These are phyloP conservation scores for Lophotriccus pileatus DNA, from an alignment of 2,797 vertebrate species.

Conservation along the genomic window DNA sequence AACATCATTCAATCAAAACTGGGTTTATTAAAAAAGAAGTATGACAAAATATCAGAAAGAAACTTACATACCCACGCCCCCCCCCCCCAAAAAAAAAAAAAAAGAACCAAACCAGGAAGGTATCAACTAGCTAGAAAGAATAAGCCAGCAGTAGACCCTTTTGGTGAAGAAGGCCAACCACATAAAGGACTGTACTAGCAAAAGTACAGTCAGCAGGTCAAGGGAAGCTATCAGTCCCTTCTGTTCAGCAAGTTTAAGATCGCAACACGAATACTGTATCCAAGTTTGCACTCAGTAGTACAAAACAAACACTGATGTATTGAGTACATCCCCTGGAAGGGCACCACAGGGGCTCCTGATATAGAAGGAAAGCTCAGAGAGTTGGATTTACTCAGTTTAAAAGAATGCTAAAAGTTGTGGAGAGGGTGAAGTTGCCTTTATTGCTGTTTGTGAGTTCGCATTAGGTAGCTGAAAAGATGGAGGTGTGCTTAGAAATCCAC, in stretches of 20 bases:
- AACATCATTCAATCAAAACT: neutral
- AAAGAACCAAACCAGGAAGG: neutral
- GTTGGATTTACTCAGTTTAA: neutral
- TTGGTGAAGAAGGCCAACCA: neutral
- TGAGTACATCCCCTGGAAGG: neutral
- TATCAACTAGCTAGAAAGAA: neutral
- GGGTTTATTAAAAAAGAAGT: neutral
- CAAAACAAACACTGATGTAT: neutral
- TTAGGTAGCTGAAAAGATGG: neutral
- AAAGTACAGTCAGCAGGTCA: neutral
- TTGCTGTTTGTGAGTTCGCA: neutral
- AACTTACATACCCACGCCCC: too few relatives aligned
- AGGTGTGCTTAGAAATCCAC: neutral
- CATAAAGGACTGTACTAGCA: accelerated
- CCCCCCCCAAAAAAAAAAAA: neutral
- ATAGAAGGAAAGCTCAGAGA: neutral
- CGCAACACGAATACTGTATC: neutral
- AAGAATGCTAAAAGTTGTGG: neutral
- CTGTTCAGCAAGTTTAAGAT: neutral
- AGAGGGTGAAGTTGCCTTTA: neutral
- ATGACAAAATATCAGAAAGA: too few relatives aligned
- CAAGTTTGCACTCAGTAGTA: neutral
- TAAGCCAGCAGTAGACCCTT: neutral
- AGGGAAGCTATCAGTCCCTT: neutral
- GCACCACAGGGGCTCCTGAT: neutral